Conservation (phyloP, 2,797 vertebrate genomes). For the Poeciliopsis gracilis region DNA sequence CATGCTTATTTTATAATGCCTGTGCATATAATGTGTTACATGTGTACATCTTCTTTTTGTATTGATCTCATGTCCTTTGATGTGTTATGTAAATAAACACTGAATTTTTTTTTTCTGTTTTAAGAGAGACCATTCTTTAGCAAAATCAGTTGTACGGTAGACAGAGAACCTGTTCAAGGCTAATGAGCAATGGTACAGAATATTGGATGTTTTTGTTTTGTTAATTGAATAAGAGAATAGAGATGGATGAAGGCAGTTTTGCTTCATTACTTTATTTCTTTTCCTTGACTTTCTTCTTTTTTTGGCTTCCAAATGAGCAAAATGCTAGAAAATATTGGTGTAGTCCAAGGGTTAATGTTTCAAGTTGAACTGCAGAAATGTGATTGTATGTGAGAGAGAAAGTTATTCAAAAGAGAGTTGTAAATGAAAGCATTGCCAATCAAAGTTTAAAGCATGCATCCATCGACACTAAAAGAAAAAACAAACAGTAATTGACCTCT, state of each 20-base stretch:
- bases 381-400: not conserved
- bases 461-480: not conserved
- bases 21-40: constrained; percentile 62
- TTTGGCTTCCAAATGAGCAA: not conserved
- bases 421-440: not conserved
- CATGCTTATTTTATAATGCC: constrained; percentile 57
- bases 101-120: constrained; percentile 15
- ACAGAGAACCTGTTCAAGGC: not conserved
- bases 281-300: not conserved
- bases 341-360: not conserved
- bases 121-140: not conserved
- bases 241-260: not conserved
- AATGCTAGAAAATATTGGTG: not conserved
- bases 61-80: constrained; percentile 56
- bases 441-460: not conserved
- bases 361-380: not conserved
- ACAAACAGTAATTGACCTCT: not conserved
- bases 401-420: not conserved
- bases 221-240: not conserved
- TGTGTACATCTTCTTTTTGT: constrained; percentile 68
- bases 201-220: not conserved
- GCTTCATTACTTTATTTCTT: not conserved
- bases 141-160: not conserved
- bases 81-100: constrained; percentile 76
- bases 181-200: too few relatives aligned